Conservation (phyloP, 2,113 vertebrate genomes). For the Pelecanus crispus region DNA sequence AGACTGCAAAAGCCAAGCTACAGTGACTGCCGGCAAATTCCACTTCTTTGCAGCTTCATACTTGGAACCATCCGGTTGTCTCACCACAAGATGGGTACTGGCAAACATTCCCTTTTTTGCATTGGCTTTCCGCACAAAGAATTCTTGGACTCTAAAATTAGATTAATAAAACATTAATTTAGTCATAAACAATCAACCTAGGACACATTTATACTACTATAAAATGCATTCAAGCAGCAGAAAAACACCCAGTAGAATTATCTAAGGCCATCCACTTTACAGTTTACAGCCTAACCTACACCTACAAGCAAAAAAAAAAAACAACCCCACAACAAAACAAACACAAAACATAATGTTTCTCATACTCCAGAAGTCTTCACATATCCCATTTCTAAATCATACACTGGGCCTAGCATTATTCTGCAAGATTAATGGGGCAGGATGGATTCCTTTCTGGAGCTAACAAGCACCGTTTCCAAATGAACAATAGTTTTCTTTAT, state of each 20-base stretch:
- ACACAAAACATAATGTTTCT: neutral
- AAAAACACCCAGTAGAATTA: neutral
- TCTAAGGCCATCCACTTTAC: neutral
- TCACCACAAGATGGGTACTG: constrained; percentile 89
- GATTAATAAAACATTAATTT: neutral
- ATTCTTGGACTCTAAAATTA: constrained; percentile 89
- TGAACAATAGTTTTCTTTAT: neutral
- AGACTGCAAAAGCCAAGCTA: constrained; percentile 87
- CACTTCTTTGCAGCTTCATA: constrained; percentile 94
- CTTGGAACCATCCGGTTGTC: constrained; percentile 87
- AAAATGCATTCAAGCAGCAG: neutral
- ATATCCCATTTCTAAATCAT: neutral
- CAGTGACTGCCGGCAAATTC: constrained; percentile 87
- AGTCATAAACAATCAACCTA: neutral
- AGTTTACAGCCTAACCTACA: neutral
- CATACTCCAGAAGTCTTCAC: neutral
- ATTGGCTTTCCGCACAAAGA: constrained; percentile 90
- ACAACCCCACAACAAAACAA: too few species aligned
- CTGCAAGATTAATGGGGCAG: neutral
- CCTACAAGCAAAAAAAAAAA: neutral
- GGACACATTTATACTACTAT: neutral
- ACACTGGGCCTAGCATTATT: neutral
- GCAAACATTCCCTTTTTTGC: constrained; percentile 90
- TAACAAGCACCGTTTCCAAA: neutral
- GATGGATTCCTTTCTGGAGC: neutral